Conservation (phyloP, 2,113 vertebrate species). For the Xenopus borealis region DNA sequence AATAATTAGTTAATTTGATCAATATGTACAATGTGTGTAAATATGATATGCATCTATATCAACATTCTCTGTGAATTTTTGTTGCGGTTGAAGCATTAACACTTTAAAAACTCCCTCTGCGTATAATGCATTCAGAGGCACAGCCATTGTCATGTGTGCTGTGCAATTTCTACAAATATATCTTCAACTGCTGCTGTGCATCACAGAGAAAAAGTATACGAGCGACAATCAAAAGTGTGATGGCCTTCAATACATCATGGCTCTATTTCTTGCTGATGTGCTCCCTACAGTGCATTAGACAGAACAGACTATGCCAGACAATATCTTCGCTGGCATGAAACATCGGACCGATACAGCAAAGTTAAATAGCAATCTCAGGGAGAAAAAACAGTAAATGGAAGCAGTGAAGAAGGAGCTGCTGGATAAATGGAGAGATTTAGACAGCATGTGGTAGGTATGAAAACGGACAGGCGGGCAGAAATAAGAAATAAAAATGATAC, state of each 20-base stretch:
- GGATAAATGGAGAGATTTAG: conserved; percentile 46
- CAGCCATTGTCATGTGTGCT: conserved; percentile 22
- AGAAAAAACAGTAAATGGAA: conserved; percentile 44
- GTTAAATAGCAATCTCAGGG: conserved; percentile 43
- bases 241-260: conserved; percentile 43
- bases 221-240: conserved; percentile 39
- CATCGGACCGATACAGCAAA: conserved; percentile 37
- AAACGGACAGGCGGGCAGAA: conserved; percentile 18
- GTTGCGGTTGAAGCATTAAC: too few species aligned
- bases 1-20: too few species aligned
- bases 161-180: conserved; percentile 42
- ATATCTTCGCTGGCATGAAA: conserved; percentile 36
- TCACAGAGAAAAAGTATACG: conserved; percentile 27
- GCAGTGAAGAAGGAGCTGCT: conserved; percentile 32
- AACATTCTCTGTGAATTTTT: too few species aligned
- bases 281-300: conserved; percentile 43
- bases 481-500: conserved; percentile 5
- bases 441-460: conserved; percentile 42
- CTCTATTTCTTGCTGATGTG: conserved; percentile 41
- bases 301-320: conserved; percentile 40
- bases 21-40: too few species aligned
- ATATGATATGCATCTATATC: too few species aligned
- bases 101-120: too few species aligned
- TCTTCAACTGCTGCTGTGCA: conserved; percentile 30
- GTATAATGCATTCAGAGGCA: neutral